Base-by-base conservation (phyloP, 2,113 vertebrate species). In the Macquaria ambigua region DNA sequence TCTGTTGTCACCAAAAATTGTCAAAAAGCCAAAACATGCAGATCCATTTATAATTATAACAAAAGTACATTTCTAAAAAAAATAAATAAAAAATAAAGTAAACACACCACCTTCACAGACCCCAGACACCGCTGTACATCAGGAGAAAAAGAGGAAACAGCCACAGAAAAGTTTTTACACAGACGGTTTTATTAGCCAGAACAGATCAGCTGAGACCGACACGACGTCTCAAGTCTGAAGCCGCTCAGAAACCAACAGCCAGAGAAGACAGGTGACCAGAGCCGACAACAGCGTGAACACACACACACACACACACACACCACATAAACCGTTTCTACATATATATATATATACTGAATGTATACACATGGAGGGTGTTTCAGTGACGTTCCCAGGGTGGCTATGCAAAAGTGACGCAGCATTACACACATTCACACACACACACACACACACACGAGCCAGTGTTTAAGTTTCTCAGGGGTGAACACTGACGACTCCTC, bases 111-210 rank as follows among this genome's bases (percentile, higher is more conserved):
- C 34, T 34, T 34, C 3, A 34, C 34, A 34, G 28, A 2, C 34
- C 34, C 34, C 34, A 34, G 34, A 4, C 34, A 34, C 34, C 2
- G 28, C 28, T 31, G 34, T 34, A 34, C 4, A 7, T 10, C 5
- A 6, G 4, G 8, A 21, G 18, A 53, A 62, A 55, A 46, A 46
- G 18, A 71, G 4, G 15, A 78, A 53, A 69, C 23, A 0, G 21
- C 23, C 23, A 66, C 14, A 75, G 58, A 21, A 8, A 20, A 0
- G 62, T 70, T 84, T 75, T 77, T 50, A 80, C 77, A 82, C 70
- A 74, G 63, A 88, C 11, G 5, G 31, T 87, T 92, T 93, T 91
- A 90, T 91, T 90, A 48, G 34, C 58, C 72, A n/a, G 67, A 85
- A 59, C 81, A 8, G 67, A 55, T 82, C 64, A 55, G 67, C 8